Evolutionary conservation across 2,797 vertebrate genomes (phyloP).

Genomic region (Toxotes lorentzi): DNA sequence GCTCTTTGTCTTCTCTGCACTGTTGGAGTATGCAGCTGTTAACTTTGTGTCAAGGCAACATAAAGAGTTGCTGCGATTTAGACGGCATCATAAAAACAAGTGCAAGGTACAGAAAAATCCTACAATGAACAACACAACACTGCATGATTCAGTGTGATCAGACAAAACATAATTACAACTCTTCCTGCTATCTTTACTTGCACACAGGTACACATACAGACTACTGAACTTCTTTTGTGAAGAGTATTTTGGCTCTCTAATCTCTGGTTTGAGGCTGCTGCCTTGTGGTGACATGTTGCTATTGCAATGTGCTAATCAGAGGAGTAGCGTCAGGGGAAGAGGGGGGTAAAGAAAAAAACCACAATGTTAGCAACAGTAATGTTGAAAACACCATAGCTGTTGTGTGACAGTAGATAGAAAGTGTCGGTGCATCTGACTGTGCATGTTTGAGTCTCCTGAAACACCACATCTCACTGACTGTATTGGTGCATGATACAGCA

Average conservation of each 20-base stretch:
- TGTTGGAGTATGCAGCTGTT: conserved; percentile 96
- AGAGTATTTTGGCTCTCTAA: neutral
- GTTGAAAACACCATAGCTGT: neutral
- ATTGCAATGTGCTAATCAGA: neutral
- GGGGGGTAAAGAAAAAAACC: neutral
- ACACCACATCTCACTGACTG: conserved; percentile 7
- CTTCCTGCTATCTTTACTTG: neutral
- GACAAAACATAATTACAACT: neutral
- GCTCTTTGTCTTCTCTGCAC: conserved; percentile 96
- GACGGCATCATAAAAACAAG: conserved; percentile 89
- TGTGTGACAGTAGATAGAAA: conserved; percentile 1
- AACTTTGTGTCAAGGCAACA: conserved; percentile 98
- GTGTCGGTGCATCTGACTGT: neutral
- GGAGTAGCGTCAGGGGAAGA: neutral
- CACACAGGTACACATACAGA: neutral
- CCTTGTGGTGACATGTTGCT: conserved; percentile 35
- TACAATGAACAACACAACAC: neutral
- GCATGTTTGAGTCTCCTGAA: conserved; percentile 36
- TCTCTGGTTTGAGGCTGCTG: conserved; percentile 18
- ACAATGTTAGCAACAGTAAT: neutral
- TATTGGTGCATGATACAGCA: conserved; percentile 55
- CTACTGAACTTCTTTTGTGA: neutral
- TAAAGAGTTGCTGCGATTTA: conserved; percentile 94
- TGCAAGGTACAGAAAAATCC: conserved; percentile 86
- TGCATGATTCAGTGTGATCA: neutral